A percentile compares a stretch with the other conserved stretches of the same genome.
Conservation (phyloP, 2,888 invertebrate genomes). For the Silvanus unidentatus region DNA sequence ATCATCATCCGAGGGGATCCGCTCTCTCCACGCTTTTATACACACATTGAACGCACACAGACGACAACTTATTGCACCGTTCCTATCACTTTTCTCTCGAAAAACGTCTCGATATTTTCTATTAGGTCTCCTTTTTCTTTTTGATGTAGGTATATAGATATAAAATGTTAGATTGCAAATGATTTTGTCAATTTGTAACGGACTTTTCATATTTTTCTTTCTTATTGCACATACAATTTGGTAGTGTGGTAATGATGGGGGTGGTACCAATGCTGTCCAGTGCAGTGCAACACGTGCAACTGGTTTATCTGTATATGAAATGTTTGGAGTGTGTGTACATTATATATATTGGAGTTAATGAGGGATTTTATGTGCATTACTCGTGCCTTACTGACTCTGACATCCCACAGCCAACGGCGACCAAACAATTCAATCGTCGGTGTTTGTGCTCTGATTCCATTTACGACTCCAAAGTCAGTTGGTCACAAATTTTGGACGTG, state of each 20-base stretch:
- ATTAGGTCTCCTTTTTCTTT: neutral
- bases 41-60: slow-evolving; percentile 25
- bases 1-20: slow-evolving; percentile 29
- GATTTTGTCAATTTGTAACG: no score
- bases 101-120: no score
- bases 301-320: slow-evolving; percentile 40
- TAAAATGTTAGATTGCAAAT: no score
- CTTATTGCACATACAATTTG: no score
- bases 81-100: no score
- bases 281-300: slow-evolving; percentile 35
- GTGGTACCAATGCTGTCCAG: slow-evolving; percentile 35
- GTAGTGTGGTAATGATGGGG: slow-evolving; percentile 26
- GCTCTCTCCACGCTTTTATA: slow-evolving; percentile 15
- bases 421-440: no score
- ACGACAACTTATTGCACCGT: neutral
- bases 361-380: slow-evolving; percentile 48
- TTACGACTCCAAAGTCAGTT: no score
- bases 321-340: slow-evolving; percentile 32
- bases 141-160: neutral
- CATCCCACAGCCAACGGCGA: slow-evolving; percentile 13
- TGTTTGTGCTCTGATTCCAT: no score
- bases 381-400: slow-evolving; percentile 46
- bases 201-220: no score
- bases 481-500: no score
- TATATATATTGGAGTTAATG: slow-evolving; percentile 33